Evolutionary conservation across 2,113 vertebrate genomes (phyloP).

Genomic region (Cochlearius cochlearius): DNA sequence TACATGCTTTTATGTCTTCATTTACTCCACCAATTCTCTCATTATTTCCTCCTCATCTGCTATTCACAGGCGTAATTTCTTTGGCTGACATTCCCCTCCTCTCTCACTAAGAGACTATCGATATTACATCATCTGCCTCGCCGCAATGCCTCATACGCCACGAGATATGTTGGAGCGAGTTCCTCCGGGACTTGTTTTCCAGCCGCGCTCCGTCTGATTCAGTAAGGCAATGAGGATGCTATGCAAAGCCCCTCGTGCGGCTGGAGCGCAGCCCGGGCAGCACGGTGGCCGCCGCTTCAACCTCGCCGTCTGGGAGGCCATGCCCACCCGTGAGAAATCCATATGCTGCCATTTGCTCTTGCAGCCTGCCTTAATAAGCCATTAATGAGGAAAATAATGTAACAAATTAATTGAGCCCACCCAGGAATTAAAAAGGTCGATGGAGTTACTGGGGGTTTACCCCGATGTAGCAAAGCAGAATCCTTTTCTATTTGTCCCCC

Average conservation of each 20-base stretch:
- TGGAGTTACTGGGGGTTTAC: neutral
- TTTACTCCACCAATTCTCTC: slow-evolving; percentile 62
- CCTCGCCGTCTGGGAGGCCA: neutral
- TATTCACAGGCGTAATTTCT: slow-evolving; percentile 64
- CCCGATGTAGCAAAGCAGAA: neutral
- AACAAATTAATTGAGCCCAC: slow-evolving; percentile 22
- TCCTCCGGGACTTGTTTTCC: slow-evolving; percentile 65
- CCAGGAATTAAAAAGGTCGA: neutral
- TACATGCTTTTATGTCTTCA: slow-evolving; percentile 66
- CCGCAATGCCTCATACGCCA: slow-evolving; percentile 51
- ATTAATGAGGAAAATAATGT: neutral
- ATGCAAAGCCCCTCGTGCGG: neutral
- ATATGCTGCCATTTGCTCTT: slow-evolving; percentile 30
- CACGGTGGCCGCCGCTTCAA: neutral
- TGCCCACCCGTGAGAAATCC: slow-evolving; percentile 27
- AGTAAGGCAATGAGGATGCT: slow-evolving; percentile 32
- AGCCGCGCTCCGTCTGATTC: slow-evolving; percentile 23
- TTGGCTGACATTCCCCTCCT: slow-evolving; percentile 59
- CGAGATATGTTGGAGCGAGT: slow-evolving; percentile 49
- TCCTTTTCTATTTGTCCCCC: neutral
- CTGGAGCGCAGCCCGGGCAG: slow-evolving; percentile 35
- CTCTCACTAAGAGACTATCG: slow-evolving; percentile 68
- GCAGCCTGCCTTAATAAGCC: slow-evolving; percentile 41
- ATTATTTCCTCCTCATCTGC: slow-evolving; percentile 66
- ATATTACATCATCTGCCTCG: slow-evolving; percentile 72